Percentiles rank a stretch among this genome's conserved stretches.
These are phyloP conservation scores for Vespertilio murinus DNA, from an alignment of 2,797 vertebrate genomes.

Conservation along the genomic window DNA sequence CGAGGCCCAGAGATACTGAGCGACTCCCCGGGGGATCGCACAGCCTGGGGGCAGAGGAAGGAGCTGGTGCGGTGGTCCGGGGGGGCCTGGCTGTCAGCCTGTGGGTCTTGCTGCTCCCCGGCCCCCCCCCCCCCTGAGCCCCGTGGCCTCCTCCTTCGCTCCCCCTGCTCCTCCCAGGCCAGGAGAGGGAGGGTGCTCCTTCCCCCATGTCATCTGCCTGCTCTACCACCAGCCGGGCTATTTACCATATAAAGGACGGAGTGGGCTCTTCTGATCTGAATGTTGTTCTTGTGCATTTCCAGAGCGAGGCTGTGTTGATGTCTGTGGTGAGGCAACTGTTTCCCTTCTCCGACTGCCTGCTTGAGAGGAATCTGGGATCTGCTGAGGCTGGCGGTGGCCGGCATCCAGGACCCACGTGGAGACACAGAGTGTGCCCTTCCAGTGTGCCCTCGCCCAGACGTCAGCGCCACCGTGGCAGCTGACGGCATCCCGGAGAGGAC, in stretches of 20 bases:
- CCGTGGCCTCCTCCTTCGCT: neutral
- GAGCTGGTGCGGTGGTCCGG: accelerated
- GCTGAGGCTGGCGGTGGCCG: neutral
- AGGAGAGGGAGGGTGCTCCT: neutral
- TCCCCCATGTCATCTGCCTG: neutral
- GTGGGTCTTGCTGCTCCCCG: neutral
- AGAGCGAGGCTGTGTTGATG: neutral
- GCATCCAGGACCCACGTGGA: neutral
- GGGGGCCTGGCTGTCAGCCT: accelerated
- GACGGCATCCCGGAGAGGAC: neutral
- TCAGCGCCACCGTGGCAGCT: neutral
- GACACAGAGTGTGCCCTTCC: neutral
- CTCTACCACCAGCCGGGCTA: neutral
- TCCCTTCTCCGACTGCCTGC: neutral
- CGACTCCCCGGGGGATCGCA: neutral
- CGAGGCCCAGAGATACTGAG: neutral
- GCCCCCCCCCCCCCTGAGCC: neutral
- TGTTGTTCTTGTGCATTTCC: neutral
- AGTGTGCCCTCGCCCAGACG: accelerated
- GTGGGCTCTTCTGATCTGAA: neutral
- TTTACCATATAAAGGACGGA: neutral
- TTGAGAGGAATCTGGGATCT: constrained; percentile 37
- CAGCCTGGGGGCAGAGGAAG: neutral
- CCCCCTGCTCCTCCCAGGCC: neutral
- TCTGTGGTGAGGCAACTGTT: neutral